Evolutionary conservation across 2,113 vertebrate species (phyloP), one percentile per base, ranked within the genome.

Genomic region (Chiloscyllium plagiosum): DNA sequence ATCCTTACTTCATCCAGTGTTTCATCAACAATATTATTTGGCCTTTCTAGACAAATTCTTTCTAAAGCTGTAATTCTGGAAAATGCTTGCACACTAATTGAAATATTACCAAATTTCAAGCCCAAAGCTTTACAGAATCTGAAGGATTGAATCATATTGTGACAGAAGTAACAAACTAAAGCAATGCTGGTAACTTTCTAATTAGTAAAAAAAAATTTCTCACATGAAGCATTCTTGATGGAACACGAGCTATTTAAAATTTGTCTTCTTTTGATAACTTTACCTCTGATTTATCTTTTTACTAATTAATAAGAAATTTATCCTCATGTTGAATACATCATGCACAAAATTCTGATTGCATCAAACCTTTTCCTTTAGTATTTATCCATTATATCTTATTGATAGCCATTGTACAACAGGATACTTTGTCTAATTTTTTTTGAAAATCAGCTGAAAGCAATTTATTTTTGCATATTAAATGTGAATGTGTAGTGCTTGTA

Each of bases 271-370:
- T 70, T 70, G 68, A 72, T 19, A 47, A 69, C 92, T 94, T 50
- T 70, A 4, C 66, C 4, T n/a, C 13, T 90, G 56, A 52, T 29
- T 52, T 72, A 65, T 47, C 8, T 70, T 24, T 24, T 50, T 26
- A 94, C 26, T 8, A 70, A 37, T 47, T 70, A 94, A 50, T 13
- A 17, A 47, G 66, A 94, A 72, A 95, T 76, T 50, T 15, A 95
- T 47, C 66, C 68, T 70, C 50, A 19, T 95, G 4, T 69, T 24
- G 33, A 96, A 96, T 97, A 96, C 78, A 97, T 96, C 96, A 87
- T 96, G 96, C 96, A 61, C 47, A 22, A 50, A 26, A 47, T 47
- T 33, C 29, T 76, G 37, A 5, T 29, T 33, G 12, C 12, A n/a
- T 93, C 52, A 93, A 93, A 5, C 89, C 37, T 95, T 95, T 56